A percentile compares a stretch with the other conserved stretches of the same genome.
Conservation (phyloP, 2,797 vertebrate species). For the Rhabdophis nuchalis region DNA sequence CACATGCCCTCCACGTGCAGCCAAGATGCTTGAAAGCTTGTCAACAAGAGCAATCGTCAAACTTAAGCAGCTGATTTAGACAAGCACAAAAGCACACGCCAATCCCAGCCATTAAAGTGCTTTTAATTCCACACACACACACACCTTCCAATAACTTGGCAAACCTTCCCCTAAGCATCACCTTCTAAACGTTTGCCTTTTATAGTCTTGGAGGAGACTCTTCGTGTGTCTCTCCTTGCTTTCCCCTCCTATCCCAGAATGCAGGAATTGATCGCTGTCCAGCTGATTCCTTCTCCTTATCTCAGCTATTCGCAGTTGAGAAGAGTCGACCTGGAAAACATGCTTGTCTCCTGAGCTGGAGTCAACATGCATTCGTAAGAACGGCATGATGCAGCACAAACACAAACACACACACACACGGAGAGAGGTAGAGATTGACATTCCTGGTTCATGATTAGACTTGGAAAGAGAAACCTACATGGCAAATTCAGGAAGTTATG, state of each 20-base stretch:
- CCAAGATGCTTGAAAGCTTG: constrained; percentile 54
- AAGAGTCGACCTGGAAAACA: constrained; percentile 10
- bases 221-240: constrained; percentile 27
- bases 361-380: background rate
- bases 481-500: background rate
- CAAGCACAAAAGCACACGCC: constrained; percentile 50
- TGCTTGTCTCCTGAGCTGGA: accelerated
- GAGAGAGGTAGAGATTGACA: too few species aligned
- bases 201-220: constrained; percentile 52
- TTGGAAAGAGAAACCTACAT: background rate
- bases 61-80: constrained; percentile 61
- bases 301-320: background rate
- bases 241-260: background rate
- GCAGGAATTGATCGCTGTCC: background rate
- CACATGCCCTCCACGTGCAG: constrained; percentile 46
- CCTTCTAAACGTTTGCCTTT: constrained; percentile 61
- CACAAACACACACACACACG: too few species aligned
- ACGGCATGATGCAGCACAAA: accelerated
- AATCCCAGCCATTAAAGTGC: constrained; percentile 36
- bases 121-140: constrained; percentile 1
- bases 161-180: constrained; percentile 21
- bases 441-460: background rate
- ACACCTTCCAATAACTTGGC: constrained; percentile 34
- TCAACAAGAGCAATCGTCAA: constrained; percentile 59
- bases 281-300: constrained; percentile 46